Evolutionary conservation across 2,113 vertebrate species (phyloP).

Genomic region (Carollia perspicillata): DNA sequence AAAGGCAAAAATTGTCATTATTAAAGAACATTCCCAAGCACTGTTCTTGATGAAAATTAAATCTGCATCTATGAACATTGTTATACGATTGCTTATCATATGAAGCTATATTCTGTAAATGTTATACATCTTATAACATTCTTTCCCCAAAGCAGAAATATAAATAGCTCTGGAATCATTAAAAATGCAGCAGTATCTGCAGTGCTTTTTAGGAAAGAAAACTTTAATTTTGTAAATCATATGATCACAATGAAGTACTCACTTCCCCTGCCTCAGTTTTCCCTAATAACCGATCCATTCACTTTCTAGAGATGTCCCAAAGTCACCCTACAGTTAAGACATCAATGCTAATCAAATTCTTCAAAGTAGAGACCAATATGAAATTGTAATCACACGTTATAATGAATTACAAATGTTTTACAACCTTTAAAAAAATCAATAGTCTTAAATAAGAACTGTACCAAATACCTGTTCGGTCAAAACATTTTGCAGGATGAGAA

Average conservation of each 20-base stretch:
- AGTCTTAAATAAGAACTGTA: not conserved
- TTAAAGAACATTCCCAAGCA: slow-evolving; percentile 1
- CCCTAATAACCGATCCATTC: not conserved
- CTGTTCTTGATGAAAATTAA: not conserved
- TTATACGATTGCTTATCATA: not conserved
- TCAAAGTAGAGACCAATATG: slow-evolving; percentile 12
- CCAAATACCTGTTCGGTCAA: not conserved
- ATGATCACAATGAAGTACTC: not conserved
- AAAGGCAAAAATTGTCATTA: not conserved
- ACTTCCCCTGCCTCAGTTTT: not conserved
- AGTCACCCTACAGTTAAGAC: not conserved
- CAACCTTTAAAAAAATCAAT: not conserved
- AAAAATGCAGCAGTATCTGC: slow-evolving; percentile 29
- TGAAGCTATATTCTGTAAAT: not conserved
- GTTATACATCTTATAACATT: not conserved
- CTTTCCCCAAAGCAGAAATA: slow-evolving; percentile 18
- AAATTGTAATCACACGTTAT: not conserved
- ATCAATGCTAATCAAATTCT: not conserved
- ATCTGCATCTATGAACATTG: not conserved
- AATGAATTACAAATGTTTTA: not conserved
- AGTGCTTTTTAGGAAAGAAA: not conserved
- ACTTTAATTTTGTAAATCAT: not conserved
- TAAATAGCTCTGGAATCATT: not conserved
- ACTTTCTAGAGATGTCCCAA: not conserved
- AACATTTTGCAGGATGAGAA: not conserved